Conservation (phyloP, 1,140 invertebrate species). For the Dysdera silvatica region DNA sequence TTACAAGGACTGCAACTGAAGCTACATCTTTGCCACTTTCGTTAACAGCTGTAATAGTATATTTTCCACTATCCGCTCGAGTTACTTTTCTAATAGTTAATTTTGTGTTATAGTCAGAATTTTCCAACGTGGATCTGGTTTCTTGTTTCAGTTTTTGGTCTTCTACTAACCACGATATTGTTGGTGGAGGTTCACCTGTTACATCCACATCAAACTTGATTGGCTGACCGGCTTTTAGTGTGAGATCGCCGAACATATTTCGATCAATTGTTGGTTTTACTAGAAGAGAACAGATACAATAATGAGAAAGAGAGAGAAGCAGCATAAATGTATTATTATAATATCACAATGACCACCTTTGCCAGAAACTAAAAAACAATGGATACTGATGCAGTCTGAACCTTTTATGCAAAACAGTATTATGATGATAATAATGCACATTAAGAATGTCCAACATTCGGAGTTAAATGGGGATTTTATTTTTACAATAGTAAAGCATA, state of each 20-base stretch:
- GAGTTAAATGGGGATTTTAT: no score
- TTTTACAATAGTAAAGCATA: no score
- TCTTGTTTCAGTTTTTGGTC: slow-evolving; percentile 40
- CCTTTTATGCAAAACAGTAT: no score
- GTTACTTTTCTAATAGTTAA: slow-evolving; percentile 75
- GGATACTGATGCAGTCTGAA: no score
- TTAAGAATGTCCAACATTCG: no score
- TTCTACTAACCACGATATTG: slow-evolving; percentile 73
- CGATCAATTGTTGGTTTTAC: slow-evolving; percentile 92
- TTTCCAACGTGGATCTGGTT: slow-evolving; percentile 45
- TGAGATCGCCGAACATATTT: slow-evolving; percentile 76
- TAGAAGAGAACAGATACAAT: slow-evolving; percentile 36
- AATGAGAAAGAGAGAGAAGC: no score
- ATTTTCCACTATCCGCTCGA: slow-evolving; percentile 79
- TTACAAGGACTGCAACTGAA: slow-evolving; percentile 80
- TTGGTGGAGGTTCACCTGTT: slow-evolving; percentile 83
- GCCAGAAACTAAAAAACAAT: no score
- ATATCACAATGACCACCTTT: no score
- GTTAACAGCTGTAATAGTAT: slow-evolving; percentile 87
- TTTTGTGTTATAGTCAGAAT: slow-evolving; percentile 82
- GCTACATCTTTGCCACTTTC: slow-evolving; percentile 84
- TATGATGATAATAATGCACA: no score
- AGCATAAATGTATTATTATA: no score
- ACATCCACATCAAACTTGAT: slow-evolving; percentile 85
- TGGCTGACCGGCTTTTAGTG: slow-evolving; percentile 75